Base-by-base conservation (phyloP, 2,797 vertebrate genomes). In the Crenichthys baileyi region DNA sequence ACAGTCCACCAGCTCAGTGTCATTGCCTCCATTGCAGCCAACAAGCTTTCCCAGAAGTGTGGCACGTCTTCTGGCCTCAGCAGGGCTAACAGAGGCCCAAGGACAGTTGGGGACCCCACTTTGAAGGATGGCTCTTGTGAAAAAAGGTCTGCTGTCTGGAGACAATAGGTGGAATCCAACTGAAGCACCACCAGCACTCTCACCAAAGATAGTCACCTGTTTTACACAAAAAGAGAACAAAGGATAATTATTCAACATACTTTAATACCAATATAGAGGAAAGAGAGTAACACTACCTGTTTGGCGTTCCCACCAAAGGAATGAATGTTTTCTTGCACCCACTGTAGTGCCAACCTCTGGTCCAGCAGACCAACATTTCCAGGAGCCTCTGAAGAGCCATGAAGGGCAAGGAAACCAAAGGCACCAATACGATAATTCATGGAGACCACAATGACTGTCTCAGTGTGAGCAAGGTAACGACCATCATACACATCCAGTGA, bases 401-500 rank as follows among this genome's bases (percentile, higher is more conserved):
- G 96, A 6, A 98, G 91, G 3, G 97, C 96, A 6, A 99, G 89
- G 74, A 98, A 99, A 0, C 97, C 98, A 26, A 98, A 96, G n/a
- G 97, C 95, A 0, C 97, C 97, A 0, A 99, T 94, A 0, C 97
- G 95, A 81, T 99, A 99, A 90, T 97, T 98, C 97, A 98, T 97
- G 82, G 97, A 98, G 2, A 98, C 96, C 83, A 99, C 93, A 22
- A 98, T 91, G 5, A 97, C 93, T 0, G 94, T 95, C 90, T 99
- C 97, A 0, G 90, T 93, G 84, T 96, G 92, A 46, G 96, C 95
- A 22, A 99, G 92, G 88, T 97, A 98, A 1, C 97, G 96, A 0
- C 98, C 97, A 6, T 98, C 97, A 2, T 98, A 98, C 29, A 99
- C 97, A 0, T 98, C 97, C 84, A 99, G 88, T 0, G 98, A 98